Percentiles rank a stretch among this genome's conserved stretches.
Conservation (phyloP, 2,113 vertebrate species). For the Coptodon rendalli region DNA sequence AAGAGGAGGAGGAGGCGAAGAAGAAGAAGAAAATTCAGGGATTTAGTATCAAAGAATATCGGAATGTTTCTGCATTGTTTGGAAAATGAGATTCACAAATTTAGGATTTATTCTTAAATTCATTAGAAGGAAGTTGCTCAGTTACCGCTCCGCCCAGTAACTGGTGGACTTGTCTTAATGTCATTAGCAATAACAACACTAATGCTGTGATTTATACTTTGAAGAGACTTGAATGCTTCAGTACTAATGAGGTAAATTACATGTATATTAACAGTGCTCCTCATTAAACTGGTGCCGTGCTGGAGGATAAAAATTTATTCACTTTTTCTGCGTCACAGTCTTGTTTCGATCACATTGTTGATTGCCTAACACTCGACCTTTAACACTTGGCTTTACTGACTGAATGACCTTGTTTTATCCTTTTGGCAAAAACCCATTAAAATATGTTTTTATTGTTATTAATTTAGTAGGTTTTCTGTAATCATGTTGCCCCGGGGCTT, state of each 20-base stretch:
- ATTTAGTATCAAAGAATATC: neutral
- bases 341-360: neutral
- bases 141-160: neutral
- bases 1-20: neutral
- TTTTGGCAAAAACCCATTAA: neutral
- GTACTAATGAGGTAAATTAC: neutral
- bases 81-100: neutral
- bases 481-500: accelerated
- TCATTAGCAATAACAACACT: neutral
- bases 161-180: neutral
- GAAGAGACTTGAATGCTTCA: neutral
- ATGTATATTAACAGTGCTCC: too few species aligned
- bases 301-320: neutral
- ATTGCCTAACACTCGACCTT: neutral
- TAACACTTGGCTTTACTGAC: neutral
- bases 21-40: neutral
- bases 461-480: neutral
- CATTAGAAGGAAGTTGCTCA: neutral
- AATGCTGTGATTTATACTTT: accelerated
- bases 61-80: neutral
- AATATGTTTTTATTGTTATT: neutral
- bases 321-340: neutral
- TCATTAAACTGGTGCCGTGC: neutral
- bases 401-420: neutral
- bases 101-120: neutral